Conservation (phyloP, 1,140 invertebrate genomes). For the Periplaneta americana region DNA sequence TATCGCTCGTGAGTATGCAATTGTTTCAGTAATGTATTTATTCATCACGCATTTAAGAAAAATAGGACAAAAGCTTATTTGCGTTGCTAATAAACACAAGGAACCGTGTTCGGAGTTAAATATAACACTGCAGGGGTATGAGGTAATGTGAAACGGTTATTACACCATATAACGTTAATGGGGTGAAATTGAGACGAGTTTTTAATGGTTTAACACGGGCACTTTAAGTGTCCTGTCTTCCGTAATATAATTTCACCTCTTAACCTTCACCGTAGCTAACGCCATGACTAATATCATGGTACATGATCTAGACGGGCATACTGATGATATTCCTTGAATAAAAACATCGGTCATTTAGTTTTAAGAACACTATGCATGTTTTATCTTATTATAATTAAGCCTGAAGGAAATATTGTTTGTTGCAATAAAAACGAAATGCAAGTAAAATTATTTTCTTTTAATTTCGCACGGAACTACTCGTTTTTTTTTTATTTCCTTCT, state of each 20-base stretch:
- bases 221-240: background rate
- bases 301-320: background rate
- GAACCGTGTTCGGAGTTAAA: too few relatives aligned
- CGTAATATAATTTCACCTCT: slow-evolving; percentile 26
- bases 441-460: too few relatives aligned
- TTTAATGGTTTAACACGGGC: background rate
- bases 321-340: background rate
- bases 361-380: background rate
- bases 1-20: background rate
- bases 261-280: slow-evolving; percentile 13
- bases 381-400: too few relatives aligned
- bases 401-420: too few relatives aligned
- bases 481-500: too few relatives aligned
- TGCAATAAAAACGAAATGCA: too few relatives aligned
- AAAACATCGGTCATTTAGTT: background rate
- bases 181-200: background rate
- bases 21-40: background rate
- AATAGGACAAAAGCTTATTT: background rate
- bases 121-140: background rate
- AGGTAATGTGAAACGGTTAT: background rate
- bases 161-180: background rate
- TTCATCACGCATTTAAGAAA: background rate
- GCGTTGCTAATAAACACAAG: background rate
- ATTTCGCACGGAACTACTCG: too few relatives aligned
- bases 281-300: background rate